These are phyloP conservation scores for Elephas maximus DNA, from an alignment of 2,113 vertebrate species.

Conservation along the genomic window DNA sequence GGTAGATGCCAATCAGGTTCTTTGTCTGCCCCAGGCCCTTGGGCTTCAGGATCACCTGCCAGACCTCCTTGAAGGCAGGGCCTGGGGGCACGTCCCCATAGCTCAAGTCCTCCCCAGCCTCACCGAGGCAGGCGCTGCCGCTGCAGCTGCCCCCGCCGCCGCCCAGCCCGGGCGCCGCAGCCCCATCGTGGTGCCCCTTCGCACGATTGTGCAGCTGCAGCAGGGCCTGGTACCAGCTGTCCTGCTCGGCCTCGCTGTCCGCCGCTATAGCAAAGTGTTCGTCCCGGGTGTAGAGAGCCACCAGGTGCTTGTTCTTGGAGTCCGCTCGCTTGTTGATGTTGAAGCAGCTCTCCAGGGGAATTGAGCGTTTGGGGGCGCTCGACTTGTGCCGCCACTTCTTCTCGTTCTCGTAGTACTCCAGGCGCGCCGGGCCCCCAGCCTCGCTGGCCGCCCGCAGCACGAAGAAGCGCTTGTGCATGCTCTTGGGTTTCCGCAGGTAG, in stretches of 20 bases:
- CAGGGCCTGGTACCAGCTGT: conserved; percentile 94
- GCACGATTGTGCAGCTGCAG: conserved; percentile 94
- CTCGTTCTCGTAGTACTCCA: conserved; percentile 97
- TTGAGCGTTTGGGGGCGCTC: conserved; percentile 94
- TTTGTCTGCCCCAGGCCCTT: conserved; percentile 95
- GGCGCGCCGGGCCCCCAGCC: conserved; percentile 93
- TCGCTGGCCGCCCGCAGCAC: conserved; percentile 94
- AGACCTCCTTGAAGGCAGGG: conserved; percentile 95
- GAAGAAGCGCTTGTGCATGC: conserved; percentile 97
- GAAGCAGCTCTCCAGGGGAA: conserved; percentile 95
- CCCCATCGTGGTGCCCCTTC: conserved; percentile 91
- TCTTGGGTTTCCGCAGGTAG: conserved; percentile 97
- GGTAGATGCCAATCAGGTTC: conserved; percentile 96
- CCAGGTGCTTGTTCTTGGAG: conserved; percentile 96
- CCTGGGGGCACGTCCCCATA: conserved; percentile 91
- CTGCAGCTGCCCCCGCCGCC: conserved; percentile 82
- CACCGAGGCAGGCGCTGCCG: conserved; percentile 79
- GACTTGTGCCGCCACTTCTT: conserved; percentile 97
- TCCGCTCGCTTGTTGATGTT: conserved; percentile 96
- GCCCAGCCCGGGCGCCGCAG: conserved; percentile 77
- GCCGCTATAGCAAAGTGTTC: conserved; percentile 95
- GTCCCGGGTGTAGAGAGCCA: conserved; percentile 95
- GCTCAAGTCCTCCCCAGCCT: conserved; percentile 89
- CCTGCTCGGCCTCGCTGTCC: conserved; percentile 94
- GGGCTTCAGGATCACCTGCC: conserved; percentile 96